A percentile compares a stretch with the other conserved stretches of the same genome.
These are phyloP conservation scores for Smithornis capensis DNA, from an alignment of 2,113 vertebrate genomes.

Conservation along the genomic window DNA sequence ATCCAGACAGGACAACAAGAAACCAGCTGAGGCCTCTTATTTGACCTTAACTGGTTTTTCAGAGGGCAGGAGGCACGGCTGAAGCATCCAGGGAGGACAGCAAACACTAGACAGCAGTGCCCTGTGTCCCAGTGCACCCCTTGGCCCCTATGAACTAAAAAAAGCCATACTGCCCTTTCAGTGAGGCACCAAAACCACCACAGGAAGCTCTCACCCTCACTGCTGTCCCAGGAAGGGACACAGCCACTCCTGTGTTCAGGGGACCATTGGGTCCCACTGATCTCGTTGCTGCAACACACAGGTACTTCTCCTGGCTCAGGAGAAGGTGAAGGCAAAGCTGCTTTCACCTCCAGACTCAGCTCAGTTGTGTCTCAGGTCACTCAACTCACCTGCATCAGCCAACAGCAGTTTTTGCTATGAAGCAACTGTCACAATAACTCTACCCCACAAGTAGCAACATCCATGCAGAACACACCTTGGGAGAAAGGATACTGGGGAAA, in stretches of 20 bases:
- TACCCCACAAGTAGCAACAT: neutral
- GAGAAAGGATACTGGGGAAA: neutral
- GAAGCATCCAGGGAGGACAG: neutral
- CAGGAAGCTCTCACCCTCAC: neutral
- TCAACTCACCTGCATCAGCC: neutral
- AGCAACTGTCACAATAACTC: neutral
- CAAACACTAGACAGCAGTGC: neutral
- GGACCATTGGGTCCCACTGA: neutral
- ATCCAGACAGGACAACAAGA: neutral
- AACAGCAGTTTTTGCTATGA: neutral
- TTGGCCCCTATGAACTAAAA: neutral
- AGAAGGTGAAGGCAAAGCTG: neutral
- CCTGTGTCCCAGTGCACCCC: neutral
- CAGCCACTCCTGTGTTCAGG: neutral
- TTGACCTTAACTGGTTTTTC: constrained; percentile 1
- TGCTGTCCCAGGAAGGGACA: neutral
- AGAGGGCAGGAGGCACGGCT: neutral
- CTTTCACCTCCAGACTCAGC: neutral
- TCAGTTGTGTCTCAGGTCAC: neutral
- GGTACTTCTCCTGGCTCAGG: neutral
- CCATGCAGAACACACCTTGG: neutral
- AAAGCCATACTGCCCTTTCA: neutral
- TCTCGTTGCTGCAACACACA: neutral
- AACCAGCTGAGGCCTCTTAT: neutral
- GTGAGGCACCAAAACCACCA: neutral